Conservation (phyloP, 2,888 invertebrate genomes). For the Eumerus sabulonum region DNA sequence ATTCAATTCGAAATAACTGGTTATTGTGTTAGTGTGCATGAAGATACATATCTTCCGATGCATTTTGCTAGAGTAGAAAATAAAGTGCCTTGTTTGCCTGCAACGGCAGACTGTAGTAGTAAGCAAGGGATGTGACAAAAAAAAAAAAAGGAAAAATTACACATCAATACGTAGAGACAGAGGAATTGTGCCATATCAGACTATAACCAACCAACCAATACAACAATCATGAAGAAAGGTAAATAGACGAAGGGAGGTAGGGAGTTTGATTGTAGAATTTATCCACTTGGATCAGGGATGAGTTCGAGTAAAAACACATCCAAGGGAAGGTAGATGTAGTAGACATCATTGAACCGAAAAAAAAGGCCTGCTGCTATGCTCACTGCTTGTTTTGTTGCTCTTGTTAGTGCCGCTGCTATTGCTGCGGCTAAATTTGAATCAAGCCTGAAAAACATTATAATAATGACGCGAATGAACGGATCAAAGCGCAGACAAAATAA, state of each 20-base stretch:
- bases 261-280: conserved; percentile 9
- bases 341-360: conserved; percentile 60
- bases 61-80: conserved; percentile 17
- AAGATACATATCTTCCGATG: conserved; percentile 20
- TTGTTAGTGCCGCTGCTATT: too few relatives aligned
- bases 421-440: conserved; percentile 47
- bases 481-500: conserved; percentile 56
- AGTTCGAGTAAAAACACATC: conserved; percentile 37
- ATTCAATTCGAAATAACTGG: conserved; percentile 57
- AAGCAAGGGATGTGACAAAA: conserved; percentile 65
- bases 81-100: conserved; percentile 27
- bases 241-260: neutral
- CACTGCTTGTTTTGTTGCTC: neutral
- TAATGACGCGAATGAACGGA: conserved; percentile 63
- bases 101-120: conserved; percentile 22
- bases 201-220: conserved; percentile 34
- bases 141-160: too few relatives aligned
- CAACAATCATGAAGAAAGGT: neutral
- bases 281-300: conserved; percentile 38
- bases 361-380: conserved; percentile 59
- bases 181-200: conserved; percentile 11
- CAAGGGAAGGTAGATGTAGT: conserved; percentile 14
- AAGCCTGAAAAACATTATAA: conserved; percentile 59
- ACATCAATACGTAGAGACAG: too few relatives aligned
- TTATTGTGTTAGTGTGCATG: conserved; percentile 60